Base-by-base conservation (phyloP, 2,888 invertebrate genomes). In the Leptopilina syphax region DNA sequence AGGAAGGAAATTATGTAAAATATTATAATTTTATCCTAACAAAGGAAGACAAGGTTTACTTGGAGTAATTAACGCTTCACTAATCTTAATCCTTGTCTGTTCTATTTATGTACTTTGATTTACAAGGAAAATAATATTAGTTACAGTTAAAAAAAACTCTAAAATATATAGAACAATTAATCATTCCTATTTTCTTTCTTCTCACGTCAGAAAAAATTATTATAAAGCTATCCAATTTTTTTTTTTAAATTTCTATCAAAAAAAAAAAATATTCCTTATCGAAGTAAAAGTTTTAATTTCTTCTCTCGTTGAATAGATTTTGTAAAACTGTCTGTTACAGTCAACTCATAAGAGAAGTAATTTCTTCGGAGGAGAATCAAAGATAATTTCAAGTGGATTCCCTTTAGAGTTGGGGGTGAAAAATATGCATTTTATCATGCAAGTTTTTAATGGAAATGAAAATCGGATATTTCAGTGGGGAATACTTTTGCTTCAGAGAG, bases 311-410 rank as follows among this genome's bases (percentile, higher is more conserved):
- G 34, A n/a, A 73, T 18, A n/a, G 34, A n/a, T 73, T 73, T 54
- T 34, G 54, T 73, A 57, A 73, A 73, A 73, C 8, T 7, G 34
- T 54, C 54, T 73, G 27, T 73, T 34, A 73, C 4, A n/a, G 50
- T 50, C 24, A 73, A 73, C 73, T 73, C 54, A 27, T 54, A 34
- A 70, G 54, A n/a, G n/a, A 73, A 73, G 54, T 73, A 54, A 57
- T 73, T 73, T 73, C 73, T 60, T 13, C n/a, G 60, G 9, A 50
- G 73, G 54, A 73, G 73, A 57, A 73, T 73, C 50, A 34, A 73
- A 73, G 73, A 73, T 73, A 54, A 73, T 73, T 73, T 73, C 27
- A 73, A 73, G 57, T 73, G 54, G 73, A 54, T 73, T 57, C 34
- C 73, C 27, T 34, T 24, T 27, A 50, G 50, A 60, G 24, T 70